Conservation (phyloP, 92 coral and sea anemone species). For the Porites lobata region DNA sequence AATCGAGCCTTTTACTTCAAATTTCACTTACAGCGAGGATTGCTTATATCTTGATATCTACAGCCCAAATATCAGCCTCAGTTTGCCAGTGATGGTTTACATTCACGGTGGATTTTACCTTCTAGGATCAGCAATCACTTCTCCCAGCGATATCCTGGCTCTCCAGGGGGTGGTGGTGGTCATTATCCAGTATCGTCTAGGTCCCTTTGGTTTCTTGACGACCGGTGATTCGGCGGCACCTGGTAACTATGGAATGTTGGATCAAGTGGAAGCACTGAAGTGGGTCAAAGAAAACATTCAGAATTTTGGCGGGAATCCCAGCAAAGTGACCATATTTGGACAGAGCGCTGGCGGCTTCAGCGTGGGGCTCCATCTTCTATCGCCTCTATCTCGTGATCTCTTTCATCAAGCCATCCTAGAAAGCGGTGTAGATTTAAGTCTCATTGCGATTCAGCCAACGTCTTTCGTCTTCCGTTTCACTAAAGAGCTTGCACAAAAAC, state of each 20-base stretch:
- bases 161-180: constrained; percentile 69
- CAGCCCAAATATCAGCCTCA: constrained; percentile 29
- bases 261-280: constrained; percentile 81
- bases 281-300: constrained; percentile 76
- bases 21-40: constrained; percentile 42
- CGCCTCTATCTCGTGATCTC: constrained; percentile 79
- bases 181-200: constrained; percentile 68
- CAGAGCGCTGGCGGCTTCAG: constrained; percentile 88
- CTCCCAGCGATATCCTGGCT: constrained; percentile 42
- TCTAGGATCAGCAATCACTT: background rate
- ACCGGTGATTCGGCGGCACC: constrained; percentile 67
- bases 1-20: background rate
- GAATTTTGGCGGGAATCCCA: constrained; percentile 82
- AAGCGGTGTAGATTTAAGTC: constrained; percentile 66
- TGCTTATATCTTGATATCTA: constrained; percentile 63
- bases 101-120: constrained; percentile 64
- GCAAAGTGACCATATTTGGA: constrained; percentile 85
- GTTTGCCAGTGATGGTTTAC: constrained; percentile 67
- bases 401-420: constrained; percentile 69
- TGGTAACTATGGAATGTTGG: constrained; percentile 85
- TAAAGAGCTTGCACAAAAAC: constrained; percentile 44
- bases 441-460: constrained; percentile 45
- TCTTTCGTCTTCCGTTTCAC: constrained; percentile 27
- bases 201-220: constrained; percentile 65
- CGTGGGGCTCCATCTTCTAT: constrained; percentile 76